These are phyloP conservation scores for Pteromalus puparum DNA, from an alignment of 1,140 invertebrate genomes.

Conservation along the genomic window DNA sequence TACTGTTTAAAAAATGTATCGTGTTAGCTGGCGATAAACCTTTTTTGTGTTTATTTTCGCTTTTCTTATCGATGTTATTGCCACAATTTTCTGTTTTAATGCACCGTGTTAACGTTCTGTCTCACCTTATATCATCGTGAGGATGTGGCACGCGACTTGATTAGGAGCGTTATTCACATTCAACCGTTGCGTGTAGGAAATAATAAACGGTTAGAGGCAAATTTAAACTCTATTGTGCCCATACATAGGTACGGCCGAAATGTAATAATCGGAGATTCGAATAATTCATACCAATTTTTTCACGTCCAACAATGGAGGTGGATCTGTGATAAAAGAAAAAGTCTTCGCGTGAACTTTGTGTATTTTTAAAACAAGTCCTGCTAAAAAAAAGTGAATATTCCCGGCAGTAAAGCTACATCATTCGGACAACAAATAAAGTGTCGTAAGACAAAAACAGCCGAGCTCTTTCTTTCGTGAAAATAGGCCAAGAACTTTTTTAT, in stretches of 20 bases:
- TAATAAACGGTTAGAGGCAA: not conserved
- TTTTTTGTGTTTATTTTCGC: not conserved
- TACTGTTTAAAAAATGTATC: not conserved
- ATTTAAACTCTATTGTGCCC: not conserved
- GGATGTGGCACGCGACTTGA: not conserved
- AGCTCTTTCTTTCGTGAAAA: not conserved
- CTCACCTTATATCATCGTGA: not conserved
- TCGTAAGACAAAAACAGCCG: not conserved
- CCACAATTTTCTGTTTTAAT: not conserved
- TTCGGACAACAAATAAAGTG: not conserved
- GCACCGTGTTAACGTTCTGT: not conserved
- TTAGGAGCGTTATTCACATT: not conserved
- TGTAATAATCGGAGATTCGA: not conserved
- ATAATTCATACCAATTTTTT: not conserved
- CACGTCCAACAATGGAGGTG: too few relatives aligned
- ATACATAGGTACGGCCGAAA: not conserved
- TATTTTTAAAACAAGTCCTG: not conserved
- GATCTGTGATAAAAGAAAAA: not conserved
- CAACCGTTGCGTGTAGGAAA: not conserved
- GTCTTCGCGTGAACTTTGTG: not conserved
- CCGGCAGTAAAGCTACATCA: too few relatives aligned
- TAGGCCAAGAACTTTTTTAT: conserved; percentile 4
- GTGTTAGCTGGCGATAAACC: not conserved
- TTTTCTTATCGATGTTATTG: not conserved
- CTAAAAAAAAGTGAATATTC: not conserved